These are phyloP conservation scores for Kryptolebias marmoratus DNA, from an alignment of 2,113 vertebrate genomes.

Conservation along the genomic window DNA sequence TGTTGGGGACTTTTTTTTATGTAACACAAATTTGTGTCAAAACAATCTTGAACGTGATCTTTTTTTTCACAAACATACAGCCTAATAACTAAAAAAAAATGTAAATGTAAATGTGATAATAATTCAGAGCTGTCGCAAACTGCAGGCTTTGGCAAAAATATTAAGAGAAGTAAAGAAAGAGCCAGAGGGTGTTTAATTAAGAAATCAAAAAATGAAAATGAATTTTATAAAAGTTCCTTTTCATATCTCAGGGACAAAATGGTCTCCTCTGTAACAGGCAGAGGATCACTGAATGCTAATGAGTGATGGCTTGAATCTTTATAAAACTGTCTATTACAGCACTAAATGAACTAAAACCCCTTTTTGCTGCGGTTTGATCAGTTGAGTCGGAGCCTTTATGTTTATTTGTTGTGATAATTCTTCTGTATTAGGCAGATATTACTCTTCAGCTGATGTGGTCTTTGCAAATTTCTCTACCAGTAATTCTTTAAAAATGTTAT, in stretches of 20 bases:
- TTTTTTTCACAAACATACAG: too few species aligned
- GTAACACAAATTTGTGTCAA: too few species aligned
- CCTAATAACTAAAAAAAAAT: neutral
- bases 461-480: neutral
- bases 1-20: too few species aligned
- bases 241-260: constrained; percentile 17
- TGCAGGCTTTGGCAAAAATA: neutral
- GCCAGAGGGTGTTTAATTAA: constrained; percentile 28
- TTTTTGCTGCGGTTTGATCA: neutral
- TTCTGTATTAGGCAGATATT: neutral
- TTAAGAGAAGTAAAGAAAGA: neutral
- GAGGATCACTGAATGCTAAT: constrained; percentile 16
- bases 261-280: constrained; percentile 17
- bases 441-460: neutral
- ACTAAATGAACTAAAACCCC: constrained; percentile 1
- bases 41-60: too few species aligned
- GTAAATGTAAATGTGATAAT: neutral
- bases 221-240: neutral
- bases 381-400: constrained; percentile 4
- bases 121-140: constrained; percentile 5
- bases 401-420: constrained; percentile 5
- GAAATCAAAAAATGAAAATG: constrained; percentile 2
- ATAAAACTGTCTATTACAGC: neutral
- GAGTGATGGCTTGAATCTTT: constrained; percentile 23
- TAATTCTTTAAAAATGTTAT: neutral